Evolutionary conservation across 2,113 vertebrate genomes (phyloP).

Genomic region (Leptosomus discolor): DNA sequence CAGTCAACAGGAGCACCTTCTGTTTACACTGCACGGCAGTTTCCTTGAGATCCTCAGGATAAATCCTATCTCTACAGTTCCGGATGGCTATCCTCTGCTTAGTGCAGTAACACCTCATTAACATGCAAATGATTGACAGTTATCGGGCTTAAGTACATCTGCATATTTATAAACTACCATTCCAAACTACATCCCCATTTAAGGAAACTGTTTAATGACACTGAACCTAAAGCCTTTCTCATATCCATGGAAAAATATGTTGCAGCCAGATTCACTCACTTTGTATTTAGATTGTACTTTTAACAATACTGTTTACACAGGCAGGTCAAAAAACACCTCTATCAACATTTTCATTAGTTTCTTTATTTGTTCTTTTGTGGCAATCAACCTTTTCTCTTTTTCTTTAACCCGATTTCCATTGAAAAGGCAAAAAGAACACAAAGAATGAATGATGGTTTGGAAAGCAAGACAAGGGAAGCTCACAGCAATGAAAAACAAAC

Average conservation of each 20-base stretch:
- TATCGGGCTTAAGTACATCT: not conserved
- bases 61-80: not conserved
- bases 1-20: not conserved
- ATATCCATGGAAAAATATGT: not conserved
- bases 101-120: slow-evolving; percentile 5
- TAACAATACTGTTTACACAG: not conserved
- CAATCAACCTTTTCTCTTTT: not conserved
- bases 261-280: not conserved
- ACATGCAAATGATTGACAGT: slow-evolving; percentile 25
- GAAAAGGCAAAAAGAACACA: not conserved
- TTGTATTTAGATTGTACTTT: not conserved
- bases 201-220: not conserved
- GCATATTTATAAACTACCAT: slow-evolving; percentile 30
- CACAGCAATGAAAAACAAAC: not conserved
- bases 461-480: not conserved
- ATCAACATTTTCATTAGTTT: not conserved
- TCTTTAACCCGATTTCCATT: not conserved
- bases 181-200: not conserved
- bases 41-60: not conserved
- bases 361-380: not conserved
- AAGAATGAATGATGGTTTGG: not conserved
- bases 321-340: not conserved
- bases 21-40: not conserved
- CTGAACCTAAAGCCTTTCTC: not conserved
- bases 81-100: not conserved